Evolutionary conservation across 2,888 invertebrate species (phyloP).

Genomic region (Panzeria rudis): DNA sequence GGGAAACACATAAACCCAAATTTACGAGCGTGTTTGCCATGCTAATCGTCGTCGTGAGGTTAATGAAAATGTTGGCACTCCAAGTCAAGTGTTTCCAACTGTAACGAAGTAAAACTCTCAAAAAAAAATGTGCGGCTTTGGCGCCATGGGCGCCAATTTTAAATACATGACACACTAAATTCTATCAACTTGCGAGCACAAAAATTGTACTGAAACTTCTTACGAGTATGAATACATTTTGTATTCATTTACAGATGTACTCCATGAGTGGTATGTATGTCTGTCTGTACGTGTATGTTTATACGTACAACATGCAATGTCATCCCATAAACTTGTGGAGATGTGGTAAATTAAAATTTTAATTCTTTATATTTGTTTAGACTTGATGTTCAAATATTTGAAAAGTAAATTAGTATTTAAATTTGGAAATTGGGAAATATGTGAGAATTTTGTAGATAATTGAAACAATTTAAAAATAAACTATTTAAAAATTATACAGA

Average conservation of each 20-base stretch:
- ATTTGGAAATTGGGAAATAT: conserved; percentile 8
- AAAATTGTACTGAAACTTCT: conserved; percentile 4
- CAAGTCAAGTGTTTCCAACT: conserved; percentile 81
- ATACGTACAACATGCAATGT: conserved; percentile 55
- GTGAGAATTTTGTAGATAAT: neutral
- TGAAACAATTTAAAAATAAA: neutral
- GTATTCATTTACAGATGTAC: neutral
- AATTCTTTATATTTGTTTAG: conserved; percentile 41
- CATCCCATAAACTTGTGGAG: conserved; percentile 61
- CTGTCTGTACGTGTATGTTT: neutral
- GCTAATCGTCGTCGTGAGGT: conserved; percentile 75
- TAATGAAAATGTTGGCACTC: conserved; percentile 83
- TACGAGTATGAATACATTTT: conserved; percentile 16
- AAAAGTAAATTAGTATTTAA: conserved; percentile 39
- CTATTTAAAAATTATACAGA: too few species aligned
- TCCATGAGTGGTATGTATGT: neutral
- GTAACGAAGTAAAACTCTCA: conserved; percentile 76
- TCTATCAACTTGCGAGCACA: conserved; percentile 27
- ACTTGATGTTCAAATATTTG: conserved; percentile 53
- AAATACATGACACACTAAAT: conserved; percentile 60
- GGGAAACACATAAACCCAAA: conserved; percentile 5
- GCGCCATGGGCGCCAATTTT: conserved; percentile 72
- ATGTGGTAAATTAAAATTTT: conserved; percentile 71
- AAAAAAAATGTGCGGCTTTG: conserved; percentile 71
- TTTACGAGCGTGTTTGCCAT: conserved; percentile 59